Conservation (phyloP, 2,797 vertebrate genomes). For the Allobates femoralis region DNA sequence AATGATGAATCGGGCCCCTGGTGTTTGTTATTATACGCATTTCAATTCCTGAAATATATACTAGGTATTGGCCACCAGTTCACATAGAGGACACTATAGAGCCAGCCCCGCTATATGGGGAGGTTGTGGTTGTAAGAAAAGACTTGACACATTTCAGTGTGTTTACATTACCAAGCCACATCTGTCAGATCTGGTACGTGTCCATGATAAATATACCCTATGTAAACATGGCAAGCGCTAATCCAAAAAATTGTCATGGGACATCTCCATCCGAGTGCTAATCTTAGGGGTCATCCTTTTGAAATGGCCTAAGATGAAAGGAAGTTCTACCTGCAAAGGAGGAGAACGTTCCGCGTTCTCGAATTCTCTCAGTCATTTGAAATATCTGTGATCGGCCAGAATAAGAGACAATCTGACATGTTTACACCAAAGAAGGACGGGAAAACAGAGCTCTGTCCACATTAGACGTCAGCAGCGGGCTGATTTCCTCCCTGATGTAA, state of each 20-base stretch:
- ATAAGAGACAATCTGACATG: conserved; percentile 31
- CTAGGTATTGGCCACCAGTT: neutral
- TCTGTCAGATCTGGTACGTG: conserved; percentile 28
- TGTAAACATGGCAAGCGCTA: conserved; percentile 16
- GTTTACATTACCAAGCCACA: conserved; percentile 34
- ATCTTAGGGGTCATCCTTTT: conserved; percentile 27
- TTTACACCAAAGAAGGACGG: conserved; percentile 24
- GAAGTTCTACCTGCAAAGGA: conserved; percentile 24
- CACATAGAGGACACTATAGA: neutral
- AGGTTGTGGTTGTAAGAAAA: conserved; percentile 9
- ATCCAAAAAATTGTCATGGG: conserved; percentile 32
- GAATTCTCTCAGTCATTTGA: conserved; percentile 15
- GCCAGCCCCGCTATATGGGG: neutral
- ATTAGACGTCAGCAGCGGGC: neutral
- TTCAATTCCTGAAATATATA: neutral
- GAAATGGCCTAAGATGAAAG: conserved; percentile 19
- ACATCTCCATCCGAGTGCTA: conserved; percentile 9
- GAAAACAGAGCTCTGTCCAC: neutral
- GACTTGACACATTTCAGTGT: conserved; percentile 29
- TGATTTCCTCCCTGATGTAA: neutral
- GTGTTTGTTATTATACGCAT: neutral
- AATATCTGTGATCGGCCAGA: conserved; percentile 12
- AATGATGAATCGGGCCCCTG: too few species aligned
- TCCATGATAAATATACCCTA: conserved; percentile 23
- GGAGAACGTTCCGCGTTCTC: neutral